A percentile compares a stretch with the other conserved stretches of the same genome.
phyloP scores from a whole-genome alignment of 2,888 invertebrate genomes.

The Herminia tarsipennalis region DNA sequence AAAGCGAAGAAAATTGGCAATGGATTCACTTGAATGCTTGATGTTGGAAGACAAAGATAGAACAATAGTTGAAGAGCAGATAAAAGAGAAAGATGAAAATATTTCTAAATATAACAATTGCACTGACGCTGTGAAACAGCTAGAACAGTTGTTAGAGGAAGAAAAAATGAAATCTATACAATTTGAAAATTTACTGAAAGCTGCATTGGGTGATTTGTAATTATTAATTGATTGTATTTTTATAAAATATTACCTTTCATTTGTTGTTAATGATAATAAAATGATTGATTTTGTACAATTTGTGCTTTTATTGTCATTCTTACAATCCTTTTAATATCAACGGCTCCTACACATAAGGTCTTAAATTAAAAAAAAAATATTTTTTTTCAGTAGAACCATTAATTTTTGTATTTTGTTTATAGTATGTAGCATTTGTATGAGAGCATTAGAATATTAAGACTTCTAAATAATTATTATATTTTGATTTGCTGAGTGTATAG shows the following conservation, averaged over 20 bases:
- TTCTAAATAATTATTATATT: too few species aligned
- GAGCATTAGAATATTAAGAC: too few species aligned
- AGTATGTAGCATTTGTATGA: too few species aligned
- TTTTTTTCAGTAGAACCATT: not conserved
- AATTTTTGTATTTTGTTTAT: too few species aligned
- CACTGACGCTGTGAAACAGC: constrained; percentile 68
- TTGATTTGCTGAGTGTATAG: too few species aligned
- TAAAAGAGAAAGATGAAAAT: constrained; percentile 62
- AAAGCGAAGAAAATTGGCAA: constrained; percentile 75
- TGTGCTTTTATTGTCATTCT: constrained; percentile 6
- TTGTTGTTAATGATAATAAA: constrained; percentile 44
- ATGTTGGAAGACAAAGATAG: constrained; percentile 73
- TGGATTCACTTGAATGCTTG: constrained; percentile 69
- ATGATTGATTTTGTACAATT: constrained; percentile 18
- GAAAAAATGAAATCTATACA: constrained; percentile 74
- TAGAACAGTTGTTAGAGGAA: constrained; percentile 78
- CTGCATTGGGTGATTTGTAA: constrained; percentile 58
- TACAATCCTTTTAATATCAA: too few species aligned
- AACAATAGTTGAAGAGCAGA: constrained; percentile 67
- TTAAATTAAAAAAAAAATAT: not conserved
- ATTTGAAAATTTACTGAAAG: constrained; percentile 77
- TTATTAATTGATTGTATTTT: constrained; percentile 34
- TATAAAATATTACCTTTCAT: constrained; percentile 27
- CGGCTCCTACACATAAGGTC: too few species aligned
- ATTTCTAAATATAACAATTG: constrained; percentile 66